A percentile compares a stretch with the other conserved stretches of the same genome.
phyloP scores from a whole-genome alignment of 2,113 vertebrate genomes.

The Apodemus sylvaticus region DNA sequence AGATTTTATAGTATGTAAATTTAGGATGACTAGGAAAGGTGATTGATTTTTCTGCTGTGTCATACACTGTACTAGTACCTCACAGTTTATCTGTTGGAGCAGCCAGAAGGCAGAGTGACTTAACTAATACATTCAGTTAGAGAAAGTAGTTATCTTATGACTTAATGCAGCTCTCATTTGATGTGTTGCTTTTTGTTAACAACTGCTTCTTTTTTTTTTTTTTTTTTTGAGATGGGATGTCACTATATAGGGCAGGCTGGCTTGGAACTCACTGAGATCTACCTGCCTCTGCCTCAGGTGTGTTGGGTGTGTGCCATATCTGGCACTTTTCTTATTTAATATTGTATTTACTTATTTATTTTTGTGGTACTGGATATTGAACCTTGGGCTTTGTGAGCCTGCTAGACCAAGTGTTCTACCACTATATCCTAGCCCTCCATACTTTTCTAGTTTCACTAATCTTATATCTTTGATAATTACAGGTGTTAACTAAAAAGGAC shows the following conservation, averaged over 20 bases:
- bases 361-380: background rate
- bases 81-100: background rate
- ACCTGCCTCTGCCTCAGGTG: background rate
- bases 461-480: conserved; percentile 20
- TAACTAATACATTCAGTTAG: conserved; percentile 28
- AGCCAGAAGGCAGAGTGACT: conserved; percentile 9
- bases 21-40: background rate
- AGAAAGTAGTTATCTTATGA: conserved; percentile 34
- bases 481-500: conserved; percentile 30
- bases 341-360: background rate
- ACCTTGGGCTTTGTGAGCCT: background rate
- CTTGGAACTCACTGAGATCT: background rate
- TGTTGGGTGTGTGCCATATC: background rate
- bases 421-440: background rate
- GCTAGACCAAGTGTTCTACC: background rate
- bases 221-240: background rate
- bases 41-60: background rate
- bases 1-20: background rate
- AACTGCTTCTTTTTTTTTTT: background rate
- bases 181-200: conserved; percentile 30
- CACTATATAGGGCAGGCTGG: background rate
- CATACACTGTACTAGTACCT: background rate
- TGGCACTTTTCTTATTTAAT: background rate
- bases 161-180: conserved; percentile 34
- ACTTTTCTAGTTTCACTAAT: background rate